Evolutionary conservation across 2,888 invertebrate species (phyloP).

Genomic region (Drosophila meridiana): DNA sequence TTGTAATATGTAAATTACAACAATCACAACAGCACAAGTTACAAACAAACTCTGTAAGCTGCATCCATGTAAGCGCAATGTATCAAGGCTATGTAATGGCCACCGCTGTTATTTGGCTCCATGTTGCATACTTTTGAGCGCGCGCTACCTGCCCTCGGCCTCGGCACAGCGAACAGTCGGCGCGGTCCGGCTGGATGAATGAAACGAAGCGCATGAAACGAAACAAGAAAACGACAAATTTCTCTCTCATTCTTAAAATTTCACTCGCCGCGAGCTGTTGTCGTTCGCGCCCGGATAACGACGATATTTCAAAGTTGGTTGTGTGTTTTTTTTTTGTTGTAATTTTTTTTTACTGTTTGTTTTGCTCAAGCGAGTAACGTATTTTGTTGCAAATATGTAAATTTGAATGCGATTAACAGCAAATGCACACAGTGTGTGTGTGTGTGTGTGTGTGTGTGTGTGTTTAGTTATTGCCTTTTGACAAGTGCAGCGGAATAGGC

Average conservation of each 20-base stretch:
- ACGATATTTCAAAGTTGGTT: slow-evolving; percentile 58
- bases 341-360: slow-evolving; percentile 41
- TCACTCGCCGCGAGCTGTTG: slow-evolving; percentile 67
- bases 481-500: slow-evolving; percentile 52
- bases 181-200: slow-evolving; percentile 40
- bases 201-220: slow-evolving; percentile 55
- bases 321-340: slow-evolving; percentile 37
- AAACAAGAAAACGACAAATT: slow-evolving; percentile 60
- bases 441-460: slow-evolving; percentile 15
- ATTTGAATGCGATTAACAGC: slow-evolving; percentile 15
- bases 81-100: slow-evolving; percentile 36
- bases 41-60: neutral
- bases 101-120: neutral
- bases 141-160: slow-evolving; percentile 25
- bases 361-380: slow-evolving; percentile 20
- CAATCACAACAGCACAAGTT: too few species aligned
- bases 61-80: neutral
- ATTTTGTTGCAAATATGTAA: slow-evolving; percentile 29
- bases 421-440: slow-evolving; percentile 8
- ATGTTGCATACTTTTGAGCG: slow-evolving; percentile 53
- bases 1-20: too few species aligned
- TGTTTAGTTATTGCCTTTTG: slow-evolving; percentile 18
- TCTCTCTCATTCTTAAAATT: slow-evolving; percentile 63
- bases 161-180: slow-evolving; percentile 33
- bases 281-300: slow-evolving; percentile 66